Percentiles rank a stretch among this genome's conserved stretches.
Conservation (phyloP, 2,888 invertebrate species). For the Drosophila leonis region DNA sequence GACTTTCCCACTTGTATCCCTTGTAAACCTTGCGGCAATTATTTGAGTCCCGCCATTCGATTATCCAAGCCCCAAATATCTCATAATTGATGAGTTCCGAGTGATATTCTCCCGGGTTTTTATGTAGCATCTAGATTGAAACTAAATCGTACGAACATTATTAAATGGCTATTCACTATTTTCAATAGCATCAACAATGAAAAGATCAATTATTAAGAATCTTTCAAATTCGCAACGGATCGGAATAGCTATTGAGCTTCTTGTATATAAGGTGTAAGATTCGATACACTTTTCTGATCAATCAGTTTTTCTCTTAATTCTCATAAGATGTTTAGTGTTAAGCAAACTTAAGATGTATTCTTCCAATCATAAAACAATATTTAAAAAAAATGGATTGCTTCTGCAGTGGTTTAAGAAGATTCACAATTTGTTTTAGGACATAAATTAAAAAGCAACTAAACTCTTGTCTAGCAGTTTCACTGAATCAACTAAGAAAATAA, state of each 20-base stretch:
- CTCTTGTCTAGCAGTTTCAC: constrained; percentile 13
- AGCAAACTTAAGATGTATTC: neutral
- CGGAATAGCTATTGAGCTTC: neutral
- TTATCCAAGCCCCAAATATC: constrained; percentile 48
- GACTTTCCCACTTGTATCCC: constrained; percentile 27
- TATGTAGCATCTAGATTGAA: constrained; percentile 69
- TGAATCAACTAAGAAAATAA: constrained; percentile 22
- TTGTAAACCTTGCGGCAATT: constrained; percentile 57
- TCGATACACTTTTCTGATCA: neutral
- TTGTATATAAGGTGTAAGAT: constrained; percentile 20
- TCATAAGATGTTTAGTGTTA: constrained; percentile 9
- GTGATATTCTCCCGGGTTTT: constrained; percentile 65
- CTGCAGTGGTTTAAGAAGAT: neutral
- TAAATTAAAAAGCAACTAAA: constrained; percentile 20
- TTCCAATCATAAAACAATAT: constrained; percentile 10
- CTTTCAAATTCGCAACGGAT: neutral
- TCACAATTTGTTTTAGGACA: constrained; percentile 9
- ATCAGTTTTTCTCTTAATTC: neutral
- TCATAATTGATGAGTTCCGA: constrained; percentile 61
- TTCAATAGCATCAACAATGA: neutral
- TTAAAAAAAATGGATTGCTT: constrained; percentile 2
- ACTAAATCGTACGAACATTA: constrained; percentile 52
- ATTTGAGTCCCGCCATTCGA: constrained; percentile 48
- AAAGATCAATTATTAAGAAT: neutral
- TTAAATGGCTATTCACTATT: constrained; percentile 48